Conservation (phyloP, 2,113 vertebrate species). For the Erythrolamprus reginae region DNA sequence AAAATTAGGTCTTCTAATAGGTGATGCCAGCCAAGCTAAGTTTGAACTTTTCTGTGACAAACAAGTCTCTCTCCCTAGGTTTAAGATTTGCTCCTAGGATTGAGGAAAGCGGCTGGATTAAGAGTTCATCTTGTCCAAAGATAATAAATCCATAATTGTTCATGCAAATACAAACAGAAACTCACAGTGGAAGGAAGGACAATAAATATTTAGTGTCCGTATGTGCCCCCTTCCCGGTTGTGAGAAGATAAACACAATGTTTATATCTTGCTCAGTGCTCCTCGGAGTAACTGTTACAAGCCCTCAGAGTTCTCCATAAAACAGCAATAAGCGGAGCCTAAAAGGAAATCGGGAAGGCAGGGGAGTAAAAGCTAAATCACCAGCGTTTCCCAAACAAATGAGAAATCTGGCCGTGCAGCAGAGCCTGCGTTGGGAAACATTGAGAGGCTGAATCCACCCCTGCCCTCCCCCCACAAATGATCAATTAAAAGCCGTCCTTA, state of each 20-base stretch:
- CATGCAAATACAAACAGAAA: slow-evolving; percentile 22
- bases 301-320: slow-evolving; percentile 16
- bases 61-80: slow-evolving; percentile 13
- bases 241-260: slow-evolving; percentile 22
- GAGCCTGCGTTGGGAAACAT: slow-evolving; percentile 49
- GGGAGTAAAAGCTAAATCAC: slow-evolving; percentile 18
- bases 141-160: background rate
- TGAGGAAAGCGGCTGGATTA: slow-evolving; percentile 21
- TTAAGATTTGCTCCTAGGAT: background rate
- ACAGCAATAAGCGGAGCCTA: slow-evolving; percentile 1
- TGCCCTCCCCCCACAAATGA: slow-evolving; percentile 63
- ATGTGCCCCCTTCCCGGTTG: slow-evolving; percentile 21
- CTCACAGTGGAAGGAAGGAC: background rate
- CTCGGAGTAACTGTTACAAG: background rate
- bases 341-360: background rate
- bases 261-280: background rate
- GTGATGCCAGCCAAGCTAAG: slow-evolving; percentile 22
- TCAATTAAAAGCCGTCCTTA: slow-evolving; percentile 73
- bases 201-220: background rate
- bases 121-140: background rate
- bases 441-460: slow-evolving; percentile 47
- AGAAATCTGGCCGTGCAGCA: slow-evolving; percentile 28
- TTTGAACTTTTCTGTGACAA: slow-evolving; percentile 37
- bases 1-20: slow-evolving; percentile 5
- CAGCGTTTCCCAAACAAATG: slow-evolving; percentile 20